Percentiles rank a stretch among this genome's conserved stretches.
Conservation (phyloP, 1,140 invertebrate species). For the Drosophila ficusphila region DNA sequence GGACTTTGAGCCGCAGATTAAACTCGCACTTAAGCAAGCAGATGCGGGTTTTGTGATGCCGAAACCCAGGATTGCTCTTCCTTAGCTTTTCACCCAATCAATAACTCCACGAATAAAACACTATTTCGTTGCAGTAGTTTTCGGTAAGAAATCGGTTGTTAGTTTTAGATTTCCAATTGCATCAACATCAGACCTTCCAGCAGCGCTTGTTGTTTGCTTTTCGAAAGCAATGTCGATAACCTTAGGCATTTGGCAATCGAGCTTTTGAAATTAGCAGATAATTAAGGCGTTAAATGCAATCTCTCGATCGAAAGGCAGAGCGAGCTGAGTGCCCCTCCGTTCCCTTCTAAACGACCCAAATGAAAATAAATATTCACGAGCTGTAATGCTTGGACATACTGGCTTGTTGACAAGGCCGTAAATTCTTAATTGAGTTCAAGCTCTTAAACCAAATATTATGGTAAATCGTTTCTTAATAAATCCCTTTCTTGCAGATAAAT, state of each 20-base stretch:
- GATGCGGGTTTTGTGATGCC: neutral
- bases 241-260: conserved; percentile 55
- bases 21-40: conserved; percentile 2
- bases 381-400: neutral
- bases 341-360: neutral
- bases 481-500: conserved; percentile 9
- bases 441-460: too few relatives aligned
- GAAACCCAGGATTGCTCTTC: neutral
- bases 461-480: too few relatives aligned
- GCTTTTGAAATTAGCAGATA: conserved; percentile 34
- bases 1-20: conserved; percentile 45
- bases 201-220: conserved; percentile 25
- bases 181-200: conserved; percentile 29
- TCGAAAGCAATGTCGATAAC: conserved; percentile 60
- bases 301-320: conserved; percentile 24
- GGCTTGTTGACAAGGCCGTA: too few relatives aligned
- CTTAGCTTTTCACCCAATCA: too few relatives aligned
- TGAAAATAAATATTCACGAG: neutral
- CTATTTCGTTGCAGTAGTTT: too few relatives aligned
- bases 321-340: neutral
- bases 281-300: conserved; percentile 43
- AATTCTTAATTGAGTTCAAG: too few relatives aligned
- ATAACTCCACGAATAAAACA: too few relatives aligned
- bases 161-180: conserved; percentile 18
- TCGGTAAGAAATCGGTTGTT: too few relatives aligned